Percentiles rank a stretch among this genome's conserved stretches.
These are phyloP conservation scores for Lichenostomus cassidix DNA, from an alignment of 2,113 vertebrate species.

Conservation along the genomic window DNA sequence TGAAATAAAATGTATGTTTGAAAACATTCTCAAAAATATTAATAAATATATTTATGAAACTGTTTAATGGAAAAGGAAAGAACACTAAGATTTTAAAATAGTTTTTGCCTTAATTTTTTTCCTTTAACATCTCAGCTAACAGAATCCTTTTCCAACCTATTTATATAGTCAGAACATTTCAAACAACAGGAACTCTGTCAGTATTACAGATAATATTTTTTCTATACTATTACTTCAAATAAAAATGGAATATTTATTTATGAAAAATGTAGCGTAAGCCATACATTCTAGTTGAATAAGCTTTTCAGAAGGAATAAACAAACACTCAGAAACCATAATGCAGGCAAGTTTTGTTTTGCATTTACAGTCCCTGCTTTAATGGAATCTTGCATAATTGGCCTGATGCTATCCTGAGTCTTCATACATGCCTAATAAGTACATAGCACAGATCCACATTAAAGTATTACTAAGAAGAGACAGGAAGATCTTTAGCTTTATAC, in stretches of 20 bases:
- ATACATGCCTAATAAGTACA: constrained; percentile 57
- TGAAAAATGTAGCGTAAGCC: constrained; percentile 29
- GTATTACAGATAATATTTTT: background rate
- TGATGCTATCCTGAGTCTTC: constrained; percentile 57
- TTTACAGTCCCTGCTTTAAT: constrained; percentile 57
- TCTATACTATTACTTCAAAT: constrained; percentile 8
- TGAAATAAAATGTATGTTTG: background rate
- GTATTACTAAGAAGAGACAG: constrained; percentile 67
- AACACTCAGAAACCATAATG: constrained; percentile 36
- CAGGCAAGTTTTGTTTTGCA: constrained; percentile 52
- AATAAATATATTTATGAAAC: background rate
- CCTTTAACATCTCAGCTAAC: background rate
- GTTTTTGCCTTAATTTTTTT: constrained; percentile 16
- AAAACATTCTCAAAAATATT: constrained; percentile 10
- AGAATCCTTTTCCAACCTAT: background rate
- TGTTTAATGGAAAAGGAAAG: background rate
- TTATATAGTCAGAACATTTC: background rate
- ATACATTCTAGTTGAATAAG: constrained; percentile 6
- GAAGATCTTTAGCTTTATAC: constrained; percentile 67
- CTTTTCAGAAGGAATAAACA: constrained; percentile 51
- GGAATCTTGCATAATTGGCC: constrained; percentile 51
- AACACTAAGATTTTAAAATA: background rate
- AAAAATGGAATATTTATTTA: constrained; percentile 25
- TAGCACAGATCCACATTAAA: constrained; percentile 64
- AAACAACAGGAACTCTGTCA: background rate